These are phyloP conservation scores for Cheilosia impressa DNA, from an alignment of 2,888 invertebrate genomes.

Conservation along the genomic window DNA sequence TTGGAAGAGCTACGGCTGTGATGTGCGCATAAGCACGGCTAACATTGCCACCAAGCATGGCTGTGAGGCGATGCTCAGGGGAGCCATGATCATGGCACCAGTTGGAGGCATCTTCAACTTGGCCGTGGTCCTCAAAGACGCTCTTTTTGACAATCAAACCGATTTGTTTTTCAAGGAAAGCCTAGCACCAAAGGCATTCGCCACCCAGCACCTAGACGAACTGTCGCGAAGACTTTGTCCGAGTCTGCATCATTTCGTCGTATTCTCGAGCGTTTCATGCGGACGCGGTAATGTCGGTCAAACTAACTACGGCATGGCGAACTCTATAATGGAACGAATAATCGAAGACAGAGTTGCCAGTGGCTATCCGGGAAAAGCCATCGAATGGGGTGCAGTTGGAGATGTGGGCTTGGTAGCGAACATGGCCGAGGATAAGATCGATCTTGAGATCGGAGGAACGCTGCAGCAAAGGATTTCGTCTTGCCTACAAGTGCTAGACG, in stretches of 20 bases:
- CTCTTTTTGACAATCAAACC: conserved; percentile 90
- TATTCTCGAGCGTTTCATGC: conserved; percentile 95
- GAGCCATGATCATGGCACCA: conserved; percentile 87
- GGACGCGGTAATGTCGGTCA: conserved; percentile 97
- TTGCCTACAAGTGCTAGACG: conserved; percentile 90
- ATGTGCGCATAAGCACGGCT: conserved; percentile 88
- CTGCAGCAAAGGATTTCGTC: conserved; percentile 93
- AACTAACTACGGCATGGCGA: conserved; percentile 92
- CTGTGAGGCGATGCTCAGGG: conserved; percentile 87
- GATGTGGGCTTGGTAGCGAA: conserved; percentile 93
- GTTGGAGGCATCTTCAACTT: conserved; percentile 96
- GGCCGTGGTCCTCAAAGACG: conserved; percentile 91
- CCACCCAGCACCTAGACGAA: conserved; percentile 90
- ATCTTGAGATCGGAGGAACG: conserved; percentile 92
- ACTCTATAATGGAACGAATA: conserved; percentile 95
- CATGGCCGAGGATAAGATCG: conserved; percentile 88
- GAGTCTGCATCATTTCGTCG: conserved; percentile 89
- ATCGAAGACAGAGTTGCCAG: conserved; percentile 89
- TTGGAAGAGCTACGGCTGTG: conserved; percentile 89
- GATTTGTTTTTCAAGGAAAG: conserved; percentile 88
- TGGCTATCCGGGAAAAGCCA: conserved; percentile 91
- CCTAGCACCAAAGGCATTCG: conserved; percentile 90
- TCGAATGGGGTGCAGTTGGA: conserved; percentile 97
- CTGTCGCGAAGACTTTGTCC: conserved; percentile 86
- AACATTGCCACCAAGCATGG: conserved; percentile 89